Conservation (phyloP, 1,140 invertebrate genomes). For the Gyrodactylus bullatarudis region DNA sequence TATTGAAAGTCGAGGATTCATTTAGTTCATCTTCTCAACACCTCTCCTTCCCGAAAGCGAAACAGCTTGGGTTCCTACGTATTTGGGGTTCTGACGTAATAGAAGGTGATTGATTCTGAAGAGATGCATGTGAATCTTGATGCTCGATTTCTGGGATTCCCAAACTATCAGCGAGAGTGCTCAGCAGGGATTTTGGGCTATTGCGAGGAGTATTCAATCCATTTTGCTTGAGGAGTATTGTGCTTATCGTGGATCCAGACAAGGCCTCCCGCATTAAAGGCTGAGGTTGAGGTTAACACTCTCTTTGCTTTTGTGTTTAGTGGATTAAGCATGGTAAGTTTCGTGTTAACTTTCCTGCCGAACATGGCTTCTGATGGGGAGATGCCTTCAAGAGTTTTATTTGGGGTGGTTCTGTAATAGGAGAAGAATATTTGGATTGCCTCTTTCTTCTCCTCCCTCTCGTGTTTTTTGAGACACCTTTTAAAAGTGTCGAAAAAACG, state of each 20-base stretch:
- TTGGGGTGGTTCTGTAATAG: background rate
- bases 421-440: background rate
- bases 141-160: background rate
- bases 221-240: background rate
- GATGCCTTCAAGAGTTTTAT: too few species aligned
- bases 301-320: background rate
- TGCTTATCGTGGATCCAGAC: background rate
- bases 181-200: background rate
- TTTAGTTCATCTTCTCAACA: too few species aligned
- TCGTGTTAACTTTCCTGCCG: background rate
- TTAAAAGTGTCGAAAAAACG: background rate
- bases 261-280: background rate
- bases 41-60: too few species aligned
- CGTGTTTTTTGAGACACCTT: background rate
- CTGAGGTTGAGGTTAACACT: background rate
- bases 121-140: too few species aligned
- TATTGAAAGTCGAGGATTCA: too few species aligned
- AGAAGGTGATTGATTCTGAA: too few species aligned
- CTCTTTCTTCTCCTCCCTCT: background rate
- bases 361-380: background rate
- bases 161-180: background rate
- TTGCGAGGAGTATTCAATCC: background rate
- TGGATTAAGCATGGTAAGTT: background rate
- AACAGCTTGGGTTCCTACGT: too few species aligned
- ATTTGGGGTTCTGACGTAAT: too few species aligned